phyloP scores from a whole-genome alignment of 2,888 invertebrate genomes.

The Actias luna region DNA sequence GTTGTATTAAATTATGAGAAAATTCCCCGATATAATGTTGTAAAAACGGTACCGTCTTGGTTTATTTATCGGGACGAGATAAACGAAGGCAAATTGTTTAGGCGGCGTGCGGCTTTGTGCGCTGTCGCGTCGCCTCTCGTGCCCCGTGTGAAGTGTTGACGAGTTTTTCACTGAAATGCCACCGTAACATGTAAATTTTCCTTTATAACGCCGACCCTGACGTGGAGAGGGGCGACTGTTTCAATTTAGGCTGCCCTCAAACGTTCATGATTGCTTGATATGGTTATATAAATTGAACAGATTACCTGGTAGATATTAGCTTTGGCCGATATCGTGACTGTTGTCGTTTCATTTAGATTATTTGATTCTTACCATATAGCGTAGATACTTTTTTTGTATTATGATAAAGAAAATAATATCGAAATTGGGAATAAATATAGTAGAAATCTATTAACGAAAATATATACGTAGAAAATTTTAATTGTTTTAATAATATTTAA shows the following conservation, averaged over 20 bases:
- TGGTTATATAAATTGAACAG: too few species aligned
- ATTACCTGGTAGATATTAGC: too few species aligned
- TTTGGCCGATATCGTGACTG: too few species aligned
- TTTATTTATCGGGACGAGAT: slow-evolving; percentile 1
- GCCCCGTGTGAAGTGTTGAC: slow-evolving; percentile 4
- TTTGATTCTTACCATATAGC: too few species aligned
- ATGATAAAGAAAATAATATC: too few species aligned
- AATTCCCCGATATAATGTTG: not conserved
- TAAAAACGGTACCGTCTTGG: not conserved
- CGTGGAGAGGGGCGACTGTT: not conserved
- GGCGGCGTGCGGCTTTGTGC: not conserved
- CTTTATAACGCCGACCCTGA: not conserved
- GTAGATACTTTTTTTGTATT: too few species aligned
- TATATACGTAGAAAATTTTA: too few species aligned
- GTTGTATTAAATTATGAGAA: not conserved
- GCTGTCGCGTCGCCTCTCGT: not conserved
- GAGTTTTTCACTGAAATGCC: slow-evolving; percentile 5
- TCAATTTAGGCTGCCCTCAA: not conserved
- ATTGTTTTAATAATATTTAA: too few species aligned
- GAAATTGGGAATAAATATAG: too few species aligned
- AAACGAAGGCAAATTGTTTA: slow-evolving; percentile 1
- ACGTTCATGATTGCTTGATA: not conserved
- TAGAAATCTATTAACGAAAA: too few species aligned
- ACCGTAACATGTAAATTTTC: slow-evolving; percentile 11
- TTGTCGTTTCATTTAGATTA: too few species aligned